Evolutionary conservation across 2,888 invertebrate species (phyloP), one percentile per base, ranked within the genome.

Genomic region (Oasisia sp.): DNA sequence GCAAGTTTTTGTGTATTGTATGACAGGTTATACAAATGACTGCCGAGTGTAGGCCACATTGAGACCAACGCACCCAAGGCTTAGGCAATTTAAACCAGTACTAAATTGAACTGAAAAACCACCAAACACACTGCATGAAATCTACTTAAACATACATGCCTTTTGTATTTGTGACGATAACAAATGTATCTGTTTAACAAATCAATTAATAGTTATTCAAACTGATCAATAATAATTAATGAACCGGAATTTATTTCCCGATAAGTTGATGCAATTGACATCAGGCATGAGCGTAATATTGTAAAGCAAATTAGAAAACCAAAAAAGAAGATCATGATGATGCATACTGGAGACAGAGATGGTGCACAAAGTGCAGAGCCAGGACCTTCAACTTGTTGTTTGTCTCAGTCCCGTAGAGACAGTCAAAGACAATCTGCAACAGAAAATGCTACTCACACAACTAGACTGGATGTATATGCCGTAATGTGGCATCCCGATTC

Each of bases 341-440:
- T 19, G 97, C 97, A 97, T 97, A 98, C 98, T 98, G 97, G 95
- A 97, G 97, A 91, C 98, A 97, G 91, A 98, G 97, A 95, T 98
- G 98, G 92, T 98, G 97, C 19, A 98, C 97, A 96, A 98, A 98
- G 96, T 98, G 98, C 27, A 99, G 97, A 0, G 98, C 98, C 96
- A 98, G 97, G 9, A 97, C 97, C 94, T 98, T 98, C 93, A 99
- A 97, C 94, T 98, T 98, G 0, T 97, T 97, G 96, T 98, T 98
- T 0, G 98, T 98, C 94, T 98, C 98, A 5, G 97, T 97, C 50
- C 98, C 98, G 96, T 98, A 98, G 19, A 99, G 96, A 4, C 98
- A 98, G 94, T 98, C 98, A 96, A 98, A 99, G 92, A 98, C 97
- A 89, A 98, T 97, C 98, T 97, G 96, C 90, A 95, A 95, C 38